Percentiles rank a stretch among this genome's conserved stretches.
Conservation (phyloP, 2,797 vertebrate genomes). For the Hydrocynus forskahlii region DNA sequence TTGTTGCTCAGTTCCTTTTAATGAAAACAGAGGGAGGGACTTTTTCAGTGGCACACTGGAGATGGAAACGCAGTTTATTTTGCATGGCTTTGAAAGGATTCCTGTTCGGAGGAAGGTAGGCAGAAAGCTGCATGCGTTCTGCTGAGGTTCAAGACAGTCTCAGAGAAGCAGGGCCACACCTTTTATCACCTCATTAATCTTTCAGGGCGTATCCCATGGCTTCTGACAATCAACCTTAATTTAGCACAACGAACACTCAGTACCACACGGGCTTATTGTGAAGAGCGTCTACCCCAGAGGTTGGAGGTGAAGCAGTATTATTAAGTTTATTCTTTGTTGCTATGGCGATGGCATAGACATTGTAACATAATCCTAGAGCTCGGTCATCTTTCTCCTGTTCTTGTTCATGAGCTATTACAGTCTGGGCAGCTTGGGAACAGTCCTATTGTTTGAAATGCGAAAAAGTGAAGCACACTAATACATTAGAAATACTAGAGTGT, state of each 20-base stretch:
- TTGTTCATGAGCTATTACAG: background rate
- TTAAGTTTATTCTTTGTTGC: background rate
- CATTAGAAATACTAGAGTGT: background rate
- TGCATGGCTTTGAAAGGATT: background rate
- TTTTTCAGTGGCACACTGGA: background rate
- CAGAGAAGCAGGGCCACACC: constrained; percentile 25
- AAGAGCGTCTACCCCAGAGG: background rate
- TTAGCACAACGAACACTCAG: constrained; percentile 4
- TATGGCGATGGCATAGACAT: constrained; percentile 13
- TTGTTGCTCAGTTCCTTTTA: constrained; percentile 17
- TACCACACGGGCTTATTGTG: background rate
- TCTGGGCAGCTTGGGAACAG: background rate
- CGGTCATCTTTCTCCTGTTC: constrained; percentile 9
- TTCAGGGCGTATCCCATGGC: constrained; percentile 33
- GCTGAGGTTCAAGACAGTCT: background rate
- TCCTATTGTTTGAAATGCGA: background rate
- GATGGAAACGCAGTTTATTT: background rate
- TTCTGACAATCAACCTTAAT: constrained; percentile 12
- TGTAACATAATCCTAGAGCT: background rate
- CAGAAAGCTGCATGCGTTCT: background rate
- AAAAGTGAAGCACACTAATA: background rate
- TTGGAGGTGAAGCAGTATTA: background rate
- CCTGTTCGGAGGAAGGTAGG: background rate
- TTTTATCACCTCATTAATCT: constrained; percentile 32
- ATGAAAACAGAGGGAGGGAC: constrained; percentile 27